phyloP scores from a whole-genome alignment of 2,113 vertebrate species.

The Antechinus flavipes region DNA sequence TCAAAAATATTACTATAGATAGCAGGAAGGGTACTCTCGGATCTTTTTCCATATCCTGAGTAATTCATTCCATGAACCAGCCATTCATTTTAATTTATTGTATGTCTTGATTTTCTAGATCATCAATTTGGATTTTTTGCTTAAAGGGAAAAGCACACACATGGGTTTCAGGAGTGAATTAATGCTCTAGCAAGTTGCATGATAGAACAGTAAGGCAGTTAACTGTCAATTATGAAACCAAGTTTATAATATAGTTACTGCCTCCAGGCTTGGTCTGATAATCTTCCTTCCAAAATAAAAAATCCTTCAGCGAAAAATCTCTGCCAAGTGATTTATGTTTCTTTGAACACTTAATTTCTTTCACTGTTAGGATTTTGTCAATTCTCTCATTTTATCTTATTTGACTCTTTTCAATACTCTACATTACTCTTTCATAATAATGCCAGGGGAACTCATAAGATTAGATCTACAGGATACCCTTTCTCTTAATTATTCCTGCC shows the following conservation, averaged over 20 bases:
- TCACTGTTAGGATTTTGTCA: constrained; percentile 45
- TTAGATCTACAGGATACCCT: background rate
- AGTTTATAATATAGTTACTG: background rate
- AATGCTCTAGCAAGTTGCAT: background rate
- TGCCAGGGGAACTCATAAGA: constrained; percentile 12
- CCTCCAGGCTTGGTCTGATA: background rate
- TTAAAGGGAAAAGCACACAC: background rate
- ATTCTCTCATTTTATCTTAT: background rate
- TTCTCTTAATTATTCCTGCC: background rate
- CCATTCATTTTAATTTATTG: background rate
- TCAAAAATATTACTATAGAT: constrained; percentile 13
- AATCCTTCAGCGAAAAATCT: constrained; percentile 34
- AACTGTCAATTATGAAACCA: background rate
- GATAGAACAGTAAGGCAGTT: background rate
- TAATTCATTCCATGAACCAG: background rate
- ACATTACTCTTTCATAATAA: constrained; percentile 11
- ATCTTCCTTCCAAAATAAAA: background rate
- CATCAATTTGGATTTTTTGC: background rate
- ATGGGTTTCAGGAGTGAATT: background rate
- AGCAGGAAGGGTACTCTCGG: constrained; percentile 3
- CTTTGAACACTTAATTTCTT: constrained; percentile 38
- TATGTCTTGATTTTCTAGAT: background rate
- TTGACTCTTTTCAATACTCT: background rate
- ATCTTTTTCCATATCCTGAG: background rate
- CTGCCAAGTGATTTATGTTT: background rate